phyloP scores from a whole-genome alignment of 2,888 invertebrate genomes.

The Lumbricus terrestris region DNA sequence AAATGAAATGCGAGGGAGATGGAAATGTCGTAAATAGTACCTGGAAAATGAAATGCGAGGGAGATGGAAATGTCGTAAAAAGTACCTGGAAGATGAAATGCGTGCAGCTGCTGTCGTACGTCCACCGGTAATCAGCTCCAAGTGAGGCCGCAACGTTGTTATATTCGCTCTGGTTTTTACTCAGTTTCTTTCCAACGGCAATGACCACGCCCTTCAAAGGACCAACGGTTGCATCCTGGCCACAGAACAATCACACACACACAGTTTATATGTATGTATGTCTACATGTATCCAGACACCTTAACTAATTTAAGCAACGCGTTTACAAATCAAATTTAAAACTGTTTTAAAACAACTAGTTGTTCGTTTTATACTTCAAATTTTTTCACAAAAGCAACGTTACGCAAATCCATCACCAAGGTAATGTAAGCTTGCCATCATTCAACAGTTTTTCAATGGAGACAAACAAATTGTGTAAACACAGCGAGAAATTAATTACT shows the following conservation, averaged over 20 bases:
- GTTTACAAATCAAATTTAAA: too few relatives aligned
- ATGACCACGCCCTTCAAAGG: slow-evolving; percentile 58
- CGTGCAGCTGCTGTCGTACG: slow-evolving; percentile 56
- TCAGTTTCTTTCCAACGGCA: slow-evolving; percentile 57
- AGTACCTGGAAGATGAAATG: slow-evolving; percentile 59
- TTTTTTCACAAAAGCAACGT: too few relatives aligned
- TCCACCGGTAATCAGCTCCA: slow-evolving; percentile 59
- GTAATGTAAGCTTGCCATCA: too few relatives aligned
- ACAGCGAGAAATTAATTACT: neutral
- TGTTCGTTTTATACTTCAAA: too few relatives aligned
- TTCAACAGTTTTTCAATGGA: too few relatives aligned
- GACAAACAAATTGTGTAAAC: too few relatives aligned
- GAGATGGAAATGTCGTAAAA: neutral
- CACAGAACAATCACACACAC: neutral
- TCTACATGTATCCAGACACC: neutral
- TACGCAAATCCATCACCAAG: too few relatives aligned
- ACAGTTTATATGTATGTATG: neutral
- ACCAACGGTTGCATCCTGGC: neutral
- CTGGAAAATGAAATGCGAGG: too few relatives aligned
- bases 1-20: too few relatives aligned
- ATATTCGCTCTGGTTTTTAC: slow-evolving; percentile 52
- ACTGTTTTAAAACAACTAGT: too few relatives aligned
- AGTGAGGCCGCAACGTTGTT: slow-evolving; percentile 54
- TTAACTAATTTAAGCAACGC: neutral
- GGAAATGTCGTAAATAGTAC: too few relatives aligned